Percentiles rank a stretch among this genome's conserved stretches.
Evolutionary conservation across 2,797 vertebrate species (phyloP).

Genomic region (Diceros bicornis): DNA sequence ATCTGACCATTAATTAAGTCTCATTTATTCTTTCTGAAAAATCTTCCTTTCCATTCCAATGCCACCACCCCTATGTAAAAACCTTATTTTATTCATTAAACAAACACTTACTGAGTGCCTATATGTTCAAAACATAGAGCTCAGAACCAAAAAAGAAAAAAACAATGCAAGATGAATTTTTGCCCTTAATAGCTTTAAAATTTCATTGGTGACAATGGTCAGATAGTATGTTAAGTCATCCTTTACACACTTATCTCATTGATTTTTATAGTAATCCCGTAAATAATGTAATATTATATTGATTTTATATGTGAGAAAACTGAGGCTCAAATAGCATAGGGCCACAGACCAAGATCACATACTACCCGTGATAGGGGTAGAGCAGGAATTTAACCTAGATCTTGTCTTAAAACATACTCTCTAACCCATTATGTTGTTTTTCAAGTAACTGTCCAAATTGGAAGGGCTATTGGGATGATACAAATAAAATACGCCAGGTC

Average conservation of each 20-base stretch:
- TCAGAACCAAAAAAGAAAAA: not conserved
- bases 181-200: not conserved
- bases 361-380: not conserved
- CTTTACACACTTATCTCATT: not conserved
- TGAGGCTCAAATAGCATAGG: not conserved
- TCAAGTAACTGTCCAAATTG: not conserved
- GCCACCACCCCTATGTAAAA: not conserved
- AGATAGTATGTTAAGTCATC: not conserved
- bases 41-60: not conserved
- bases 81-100: not conserved
- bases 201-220: not conserved
- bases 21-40: not conserved
- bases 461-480: not conserved
- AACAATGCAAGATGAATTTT: not conserved
- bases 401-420: not conserved
- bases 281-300: not conserved
- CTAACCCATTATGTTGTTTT: not conserved
- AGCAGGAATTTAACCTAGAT: not conserved
- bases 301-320: not conserved
- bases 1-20: conserved; percentile 29
- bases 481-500: not conserved
- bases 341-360: not conserved
- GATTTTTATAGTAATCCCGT: not conserved
- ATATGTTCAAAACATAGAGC: not conserved
- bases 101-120: not conserved